Evolutionary conservation across 2,888 invertebrate species (phyloP).

Genomic region (Yponomeuta malinellus): DNA sequence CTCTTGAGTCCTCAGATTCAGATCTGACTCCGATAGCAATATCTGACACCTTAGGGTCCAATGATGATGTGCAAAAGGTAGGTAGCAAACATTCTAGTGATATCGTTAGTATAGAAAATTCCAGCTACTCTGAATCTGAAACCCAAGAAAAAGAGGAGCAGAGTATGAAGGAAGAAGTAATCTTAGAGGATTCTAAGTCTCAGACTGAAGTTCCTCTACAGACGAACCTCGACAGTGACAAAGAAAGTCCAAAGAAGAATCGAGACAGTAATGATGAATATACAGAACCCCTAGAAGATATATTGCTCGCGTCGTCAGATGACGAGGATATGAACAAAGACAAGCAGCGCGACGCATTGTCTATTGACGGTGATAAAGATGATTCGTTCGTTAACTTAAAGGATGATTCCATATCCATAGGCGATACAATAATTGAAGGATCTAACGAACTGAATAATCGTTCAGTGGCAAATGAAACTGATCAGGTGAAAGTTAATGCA

Average conservation of each 20-base stretch:
- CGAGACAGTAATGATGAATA: constrained; percentile 32
- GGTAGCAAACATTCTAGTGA: constrained; percentile 30
- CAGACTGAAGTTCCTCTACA: not conserved
- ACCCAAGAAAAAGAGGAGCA: not conserved
- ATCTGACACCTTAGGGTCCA: constrained; percentile 49
- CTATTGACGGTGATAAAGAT: constrained; percentile 9
- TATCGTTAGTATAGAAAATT: constrained; percentile 65
- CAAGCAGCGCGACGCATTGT: constrained; percentile 15
- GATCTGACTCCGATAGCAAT: constrained; percentile 47
- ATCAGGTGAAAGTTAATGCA: not conserved
- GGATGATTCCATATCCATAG: constrained; percentile 39
- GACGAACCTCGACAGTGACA: not conserved
- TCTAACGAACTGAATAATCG: not conserved
- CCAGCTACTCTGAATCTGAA: constrained; percentile 45
- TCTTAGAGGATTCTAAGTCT: not conserved
- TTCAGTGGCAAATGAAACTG: not conserved
- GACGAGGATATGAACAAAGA: constrained; percentile 31
- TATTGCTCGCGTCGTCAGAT: constrained; percentile 48
- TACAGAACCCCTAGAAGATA: constrained; percentile 40
- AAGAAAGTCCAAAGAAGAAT: constrained; percentile 10
- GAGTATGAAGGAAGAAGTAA: not conserved
- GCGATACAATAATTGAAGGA: constrained; percentile 32
- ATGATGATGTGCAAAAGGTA: constrained; percentile 32
- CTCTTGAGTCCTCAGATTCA: constrained; percentile 45
- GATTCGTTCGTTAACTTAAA: constrained; percentile 33